phyloP scores from a whole-genome alignment of 2,113 vertebrate genomes.

The Nannobrachium achirus region DNA sequence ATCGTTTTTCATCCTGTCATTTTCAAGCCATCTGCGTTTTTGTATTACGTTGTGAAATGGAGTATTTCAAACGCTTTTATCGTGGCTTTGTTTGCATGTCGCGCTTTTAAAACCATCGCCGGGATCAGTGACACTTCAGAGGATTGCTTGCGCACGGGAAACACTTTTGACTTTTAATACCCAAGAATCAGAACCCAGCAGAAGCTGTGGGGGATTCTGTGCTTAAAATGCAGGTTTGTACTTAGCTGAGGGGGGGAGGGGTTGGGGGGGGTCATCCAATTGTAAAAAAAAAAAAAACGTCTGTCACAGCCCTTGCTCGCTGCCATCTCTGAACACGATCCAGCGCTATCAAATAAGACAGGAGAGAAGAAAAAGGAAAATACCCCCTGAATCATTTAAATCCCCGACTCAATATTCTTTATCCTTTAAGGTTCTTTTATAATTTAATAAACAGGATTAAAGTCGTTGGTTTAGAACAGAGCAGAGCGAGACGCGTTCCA shows the following conservation, averaged over 20 bases:
- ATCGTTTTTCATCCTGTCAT: background rate
- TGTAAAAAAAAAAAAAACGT: conserved; percentile 43
- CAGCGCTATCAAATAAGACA: conserved; percentile 79
- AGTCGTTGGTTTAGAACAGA: conserved; percentile 73
- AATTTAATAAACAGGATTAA: conserved; percentile 89
- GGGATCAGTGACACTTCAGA: conserved; percentile 61
- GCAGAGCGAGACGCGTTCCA: conserved; percentile 72
- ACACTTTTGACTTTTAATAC: conserved; percentile 71
- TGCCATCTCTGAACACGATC: conserved; percentile 76
- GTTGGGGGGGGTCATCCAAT: background rate
- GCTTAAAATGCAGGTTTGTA: conserved; percentile 51
- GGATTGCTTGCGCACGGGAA: conserved; percentile 62
- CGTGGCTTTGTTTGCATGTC: conserved; percentile 5
- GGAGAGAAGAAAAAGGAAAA: conserved; percentile 51
- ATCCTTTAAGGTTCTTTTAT: conserved; percentile 90
- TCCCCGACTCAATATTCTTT: conserved; percentile 82
- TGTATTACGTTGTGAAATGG: background rate
- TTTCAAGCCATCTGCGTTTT: background rate
- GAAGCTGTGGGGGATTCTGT: conserved; percentile 30
- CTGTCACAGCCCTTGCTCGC: conserved; percentile 64
- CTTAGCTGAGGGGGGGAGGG: background rate
- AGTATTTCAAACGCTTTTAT: background rate
- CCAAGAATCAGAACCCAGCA: conserved; percentile 49
- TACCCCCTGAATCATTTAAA: conserved; percentile 80
- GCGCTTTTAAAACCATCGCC: conserved; percentile 42